Base-by-base conservation (phyloP, 1,140 invertebrate species). In the Drosophila kepulauana region DNA sequence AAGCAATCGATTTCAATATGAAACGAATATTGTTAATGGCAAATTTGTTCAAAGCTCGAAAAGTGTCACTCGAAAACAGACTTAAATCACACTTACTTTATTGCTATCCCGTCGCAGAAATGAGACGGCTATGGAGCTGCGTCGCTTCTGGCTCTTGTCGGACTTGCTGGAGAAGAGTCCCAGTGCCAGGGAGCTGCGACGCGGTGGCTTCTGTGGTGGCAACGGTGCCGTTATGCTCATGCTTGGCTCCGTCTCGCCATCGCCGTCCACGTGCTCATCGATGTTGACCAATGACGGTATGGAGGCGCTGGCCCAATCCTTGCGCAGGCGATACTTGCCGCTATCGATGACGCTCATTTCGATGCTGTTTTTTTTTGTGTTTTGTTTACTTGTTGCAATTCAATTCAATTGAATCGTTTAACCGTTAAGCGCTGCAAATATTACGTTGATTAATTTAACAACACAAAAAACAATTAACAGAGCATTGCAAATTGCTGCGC, bases 291-390 rank as follows among this genome's bases (percentile, higher is more conserved):
- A 85, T 70, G 92, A 92, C 51, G 93, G 91, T 66, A 92, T 93
- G 63, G 93, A 93, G 56, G 90, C 88, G 51, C 91, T 92, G 75
- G 91, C 92, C 92, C 93, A 93, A 75, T 93, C 92, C 72, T 93
- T 93, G 15, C 88, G 82, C 65, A 91, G 61, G 16, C 91, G 90
- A 81, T 92, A 92, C 62, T 88, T 90, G 70, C 92, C 92, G 73
- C 68, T 90, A 58, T 91, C 91, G 41, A 91, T 91, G 63, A 90
- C 65, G 72, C 88, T 92, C 91, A 91, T 92, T 43, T 75, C 82
- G 48, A 57, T 67, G 48, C 48, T 64, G 69, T 2, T 41, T 20
- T 25, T 25, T 33, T n/a, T n/a, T 2, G 38, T 25, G 30, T 48
- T 56, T 65, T 45, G 30, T 61, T 64, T 20, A 43, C 35, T 64